phyloP scores from a whole-genome alignment of 2,113 vertebrate species.

The Oxyruncus cristatus region DNA sequence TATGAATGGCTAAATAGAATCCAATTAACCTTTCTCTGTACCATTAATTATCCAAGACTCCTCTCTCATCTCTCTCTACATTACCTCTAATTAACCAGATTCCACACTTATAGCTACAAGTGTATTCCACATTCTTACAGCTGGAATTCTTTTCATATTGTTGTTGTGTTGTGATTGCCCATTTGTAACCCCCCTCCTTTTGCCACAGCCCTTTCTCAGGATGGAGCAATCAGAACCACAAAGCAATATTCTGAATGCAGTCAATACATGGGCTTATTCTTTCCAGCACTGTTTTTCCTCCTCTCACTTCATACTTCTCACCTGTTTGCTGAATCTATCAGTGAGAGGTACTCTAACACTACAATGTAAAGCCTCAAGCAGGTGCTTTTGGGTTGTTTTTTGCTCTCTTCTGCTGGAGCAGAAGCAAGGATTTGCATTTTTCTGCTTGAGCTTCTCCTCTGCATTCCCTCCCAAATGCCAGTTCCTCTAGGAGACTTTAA shows the following conservation, averaged over 20 bases:
- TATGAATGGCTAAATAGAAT: slow-evolving; percentile 26
- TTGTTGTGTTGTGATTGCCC: neutral
- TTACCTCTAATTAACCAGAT: slow-evolving; percentile 41
- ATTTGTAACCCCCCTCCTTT: neutral
- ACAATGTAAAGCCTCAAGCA: neutral
- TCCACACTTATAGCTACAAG: neutral
- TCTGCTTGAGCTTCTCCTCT: neutral
- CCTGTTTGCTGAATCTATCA: neutral
- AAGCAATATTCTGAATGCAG: neutral
- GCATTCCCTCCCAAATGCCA: neutral
- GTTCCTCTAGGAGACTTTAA: neutral
- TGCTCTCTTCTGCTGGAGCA: neutral
- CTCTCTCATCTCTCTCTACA: neutral
- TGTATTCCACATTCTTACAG: neutral
- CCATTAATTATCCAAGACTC: slow-evolving; percentile 29
- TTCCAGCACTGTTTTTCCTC: neutral
- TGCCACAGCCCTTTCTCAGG: neutral
- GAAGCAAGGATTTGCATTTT: slow-evolving; percentile 4
- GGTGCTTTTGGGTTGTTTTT: neutral
- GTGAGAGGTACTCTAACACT: neutral
- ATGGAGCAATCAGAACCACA: neutral
- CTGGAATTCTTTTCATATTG: neutral
- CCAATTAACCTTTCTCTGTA: slow-evolving; percentile 45
- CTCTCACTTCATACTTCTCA: neutral
- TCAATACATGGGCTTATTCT: neutral